Conservation (phyloP, 2,797 vertebrate genomes). For the Spinibarbus caldwelli region DNA sequence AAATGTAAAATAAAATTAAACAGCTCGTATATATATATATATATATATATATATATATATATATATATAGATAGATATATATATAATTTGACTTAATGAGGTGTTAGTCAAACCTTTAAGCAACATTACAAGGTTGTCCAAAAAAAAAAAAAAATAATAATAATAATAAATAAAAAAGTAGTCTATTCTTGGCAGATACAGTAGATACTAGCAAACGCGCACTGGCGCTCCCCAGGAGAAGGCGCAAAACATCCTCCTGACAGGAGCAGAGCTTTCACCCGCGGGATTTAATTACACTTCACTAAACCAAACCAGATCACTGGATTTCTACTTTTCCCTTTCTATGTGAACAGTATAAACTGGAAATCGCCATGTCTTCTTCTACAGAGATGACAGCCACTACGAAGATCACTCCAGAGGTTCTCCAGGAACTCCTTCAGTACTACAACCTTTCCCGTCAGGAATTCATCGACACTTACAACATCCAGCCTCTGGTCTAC, state of each 20-base stretch:
- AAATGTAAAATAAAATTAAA: too few species aligned
- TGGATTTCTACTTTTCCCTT: not conserved
- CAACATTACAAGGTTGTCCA: not conserved
- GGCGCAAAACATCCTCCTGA: not conserved
- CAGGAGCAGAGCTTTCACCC: too few species aligned
- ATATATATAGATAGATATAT: too few species aligned
- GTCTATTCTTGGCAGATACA: not conserved
- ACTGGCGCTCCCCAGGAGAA: not conserved
- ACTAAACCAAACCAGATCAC: not conserved
- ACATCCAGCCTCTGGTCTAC: slow-evolving; percentile 84
- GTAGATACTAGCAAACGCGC: not conserved
- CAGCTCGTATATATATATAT: too few species aligned
- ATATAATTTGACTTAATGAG: not conserved
- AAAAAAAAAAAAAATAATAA: too few species aligned
- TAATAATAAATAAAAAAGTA: too few species aligned
- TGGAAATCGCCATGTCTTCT: slow-evolving; percentile 62
- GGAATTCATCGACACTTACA: slow-evolving; percentile 83
- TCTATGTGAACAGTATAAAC: not conserved
- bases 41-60: too few species aligned
- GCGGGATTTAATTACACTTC: too few species aligned
- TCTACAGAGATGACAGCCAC: slow-evolving; percentile 65
- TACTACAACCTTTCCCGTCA: slow-evolving; percentile 81
- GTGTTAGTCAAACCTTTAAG: not conserved
- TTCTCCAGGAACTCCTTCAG: slow-evolving; percentile 78
- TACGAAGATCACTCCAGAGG: slow-evolving; percentile 78